phyloP scores from a whole-genome alignment of 1,140 invertebrate species.

The Hypsibius dujardini region DNA sequence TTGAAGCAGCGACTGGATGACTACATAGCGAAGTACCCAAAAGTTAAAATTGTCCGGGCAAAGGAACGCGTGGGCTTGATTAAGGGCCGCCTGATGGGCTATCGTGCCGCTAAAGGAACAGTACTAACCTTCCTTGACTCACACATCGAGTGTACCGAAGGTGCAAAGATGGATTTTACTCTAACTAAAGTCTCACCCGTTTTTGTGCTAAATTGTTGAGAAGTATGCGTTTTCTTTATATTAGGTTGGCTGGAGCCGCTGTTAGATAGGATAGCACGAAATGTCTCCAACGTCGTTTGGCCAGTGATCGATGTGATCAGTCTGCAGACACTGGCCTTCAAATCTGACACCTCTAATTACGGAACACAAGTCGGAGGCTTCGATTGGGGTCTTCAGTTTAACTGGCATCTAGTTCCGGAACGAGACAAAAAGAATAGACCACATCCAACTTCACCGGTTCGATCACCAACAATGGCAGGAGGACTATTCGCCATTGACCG shows the following conservation, averaged over 20 bases:
- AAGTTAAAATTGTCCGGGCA: slow-evolving; percentile 55
- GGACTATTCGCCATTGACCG: slow-evolving; percentile 66
- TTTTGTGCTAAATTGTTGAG: not conserved
- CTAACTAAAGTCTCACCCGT: not conserved
- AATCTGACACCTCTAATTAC: slow-evolving; percentile 85
- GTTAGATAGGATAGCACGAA: slow-evolving; percentile 47
- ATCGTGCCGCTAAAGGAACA: slow-evolving; percentile 53
- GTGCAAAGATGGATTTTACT: not conserved
- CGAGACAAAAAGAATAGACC: slow-evolving; percentile 36
- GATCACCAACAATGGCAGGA: slow-evolving; percentile 71
- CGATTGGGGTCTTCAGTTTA: slow-evolving; percentile 37
- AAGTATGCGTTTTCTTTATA: not conserved
- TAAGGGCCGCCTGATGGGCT: slow-evolving; percentile 71
- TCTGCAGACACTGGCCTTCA: slow-evolving; percentile 29
- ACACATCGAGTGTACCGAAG: slow-evolving; percentile 18
- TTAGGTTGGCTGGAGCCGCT: slow-evolving; percentile 69
- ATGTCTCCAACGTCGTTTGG: slow-evolving; percentile 50
- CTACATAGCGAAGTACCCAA: slow-evolving; percentile 43
- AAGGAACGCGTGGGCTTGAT: slow-evolving; percentile 73
- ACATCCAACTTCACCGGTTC: not conserved
- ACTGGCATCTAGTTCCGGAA: slow-evolving; percentile 72
- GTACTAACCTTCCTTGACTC: slow-evolving; percentile 32
- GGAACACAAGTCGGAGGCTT: slow-evolving; percentile 39
- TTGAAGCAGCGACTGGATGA: slow-evolving; percentile 46
- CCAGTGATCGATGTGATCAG: slow-evolving; percentile 88